phyloP scores from a whole-genome alignment of 2,888 invertebrate genomes.

The Ceramica pisi region DNA sequence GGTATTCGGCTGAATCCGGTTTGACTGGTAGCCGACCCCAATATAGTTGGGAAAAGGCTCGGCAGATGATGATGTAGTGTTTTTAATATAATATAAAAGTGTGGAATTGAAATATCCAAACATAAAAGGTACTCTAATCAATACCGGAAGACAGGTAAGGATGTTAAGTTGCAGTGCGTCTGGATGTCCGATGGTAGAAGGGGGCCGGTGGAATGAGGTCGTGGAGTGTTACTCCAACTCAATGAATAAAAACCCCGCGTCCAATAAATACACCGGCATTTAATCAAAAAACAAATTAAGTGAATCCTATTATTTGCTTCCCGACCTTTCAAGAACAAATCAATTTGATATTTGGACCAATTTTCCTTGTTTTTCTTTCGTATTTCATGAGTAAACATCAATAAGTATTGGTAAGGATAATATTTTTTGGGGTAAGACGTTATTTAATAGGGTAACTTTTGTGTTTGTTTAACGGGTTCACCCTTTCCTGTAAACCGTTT shows the following conservation, averaged over 20 bases:
- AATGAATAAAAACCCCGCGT: not conserved
- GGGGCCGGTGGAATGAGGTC: no score
- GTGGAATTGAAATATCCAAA: not conserved
- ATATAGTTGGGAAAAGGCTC: no score
- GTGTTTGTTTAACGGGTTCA: conserved; percentile 16
- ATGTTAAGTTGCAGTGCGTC: no score
- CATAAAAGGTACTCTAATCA: not conserved
- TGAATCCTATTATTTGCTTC: conserved; percentile 26
- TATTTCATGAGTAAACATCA: conserved; percentile 20
- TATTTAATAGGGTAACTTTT: conserved; percentile 16
- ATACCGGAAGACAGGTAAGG: not conserved
- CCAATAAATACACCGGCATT: conserved; percentile 7
- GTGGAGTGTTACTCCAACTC: conserved; percentile 1
- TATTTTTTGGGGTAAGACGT: conserved; percentile 7
- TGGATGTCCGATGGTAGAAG: no score
- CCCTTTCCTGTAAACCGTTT: not conserved
- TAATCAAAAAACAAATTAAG: conserved; percentile 49
- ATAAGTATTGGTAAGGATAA: conserved; percentile 1
- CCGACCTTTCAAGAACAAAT: conserved; percentile 21
- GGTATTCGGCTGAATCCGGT: no score
- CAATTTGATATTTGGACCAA: conserved; percentile 29
- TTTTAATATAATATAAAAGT: not conserved
- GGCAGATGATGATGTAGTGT: no score
- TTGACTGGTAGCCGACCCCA: no score
- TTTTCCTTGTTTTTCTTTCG: conserved; percentile 30